Conservation (phyloP, 1,140 invertebrate genomes). For the Hycleus cichorii region DNA sequence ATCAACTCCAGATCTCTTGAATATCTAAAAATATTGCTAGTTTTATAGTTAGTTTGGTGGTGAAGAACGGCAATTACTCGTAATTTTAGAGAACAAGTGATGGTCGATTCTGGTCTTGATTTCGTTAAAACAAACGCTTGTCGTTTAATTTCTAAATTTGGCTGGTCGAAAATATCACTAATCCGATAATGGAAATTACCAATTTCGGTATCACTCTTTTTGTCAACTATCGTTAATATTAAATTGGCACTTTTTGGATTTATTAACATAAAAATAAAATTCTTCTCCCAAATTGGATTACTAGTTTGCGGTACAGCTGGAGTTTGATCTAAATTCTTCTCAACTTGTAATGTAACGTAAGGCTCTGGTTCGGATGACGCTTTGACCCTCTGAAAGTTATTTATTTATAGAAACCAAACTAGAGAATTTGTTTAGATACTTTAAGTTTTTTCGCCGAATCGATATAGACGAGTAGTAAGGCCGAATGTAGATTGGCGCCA, state of each 20-base stretch:
- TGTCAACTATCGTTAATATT: conserved; percentile 69
- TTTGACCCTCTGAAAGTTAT: conserved; percentile 22
- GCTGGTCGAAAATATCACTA: conserved; percentile 58
- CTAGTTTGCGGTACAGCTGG: conserved; percentile 59
- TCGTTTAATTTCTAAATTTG: conserved; percentile 52
- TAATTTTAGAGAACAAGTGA: conserved; percentile 9
- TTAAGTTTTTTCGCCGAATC: conserved; percentile 60
- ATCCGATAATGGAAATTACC: conserved; percentile 66
- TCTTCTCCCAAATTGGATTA: conserved; percentile 66
- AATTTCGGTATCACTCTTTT: conserved; percentile 65
- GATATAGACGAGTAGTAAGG: conserved; percentile 77
- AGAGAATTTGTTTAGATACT: not conserved
- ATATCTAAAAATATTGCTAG: too few species aligned
- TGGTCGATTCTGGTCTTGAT: not conserved
- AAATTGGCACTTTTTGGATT: conserved; percentile 81
- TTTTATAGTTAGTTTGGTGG: not conserved
- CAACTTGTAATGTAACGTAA: conserved; percentile 62
- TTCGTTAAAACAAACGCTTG: conserved; percentile 1
- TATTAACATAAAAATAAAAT: conserved; percentile 80
- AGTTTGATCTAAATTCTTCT: conserved; percentile 61
- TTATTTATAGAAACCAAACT: conserved; percentile 46
- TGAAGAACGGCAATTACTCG: not conserved
- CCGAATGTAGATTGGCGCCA: conserved; percentile 62
- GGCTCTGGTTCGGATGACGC: conserved; percentile 58
- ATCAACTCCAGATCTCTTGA: too few species aligned